Conservation (phyloP, 2,888 invertebrate species). For the Apotomis betuletana region DNA sequence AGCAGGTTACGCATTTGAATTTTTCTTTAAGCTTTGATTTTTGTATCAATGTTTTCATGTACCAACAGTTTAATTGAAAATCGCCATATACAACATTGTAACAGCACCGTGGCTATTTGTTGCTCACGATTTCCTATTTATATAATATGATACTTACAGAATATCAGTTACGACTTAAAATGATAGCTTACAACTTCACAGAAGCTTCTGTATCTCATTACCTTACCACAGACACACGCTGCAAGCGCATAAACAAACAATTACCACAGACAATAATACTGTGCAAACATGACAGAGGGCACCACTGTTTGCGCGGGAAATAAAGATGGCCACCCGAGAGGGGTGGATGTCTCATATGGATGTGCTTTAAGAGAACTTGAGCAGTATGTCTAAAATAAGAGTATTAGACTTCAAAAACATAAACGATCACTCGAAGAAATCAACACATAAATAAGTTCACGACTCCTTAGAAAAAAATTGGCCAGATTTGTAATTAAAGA, state of each 20-base stretch:
- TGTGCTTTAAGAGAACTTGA: constrained; percentile 2
- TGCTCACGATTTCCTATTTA: too few species aligned
- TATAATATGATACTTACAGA: too few species aligned
- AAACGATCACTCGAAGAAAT: not conserved
- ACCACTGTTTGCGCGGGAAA: constrained; percentile 34
- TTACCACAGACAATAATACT: constrained; percentile 40
- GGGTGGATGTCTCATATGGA: constrained; percentile 8
- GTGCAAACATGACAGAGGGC: constrained; percentile 36
- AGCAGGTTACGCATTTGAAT: too few species aligned
- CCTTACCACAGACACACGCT: constrained; percentile 26
- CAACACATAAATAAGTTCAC: too few species aligned
- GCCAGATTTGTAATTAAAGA: too few species aligned
- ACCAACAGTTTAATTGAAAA: too few species aligned
- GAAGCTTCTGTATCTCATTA: constrained; percentile 31
- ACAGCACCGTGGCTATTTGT: too few species aligned
- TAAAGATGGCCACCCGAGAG: constrained; percentile 32
- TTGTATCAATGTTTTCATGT: too few species aligned
- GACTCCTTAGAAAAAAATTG: too few species aligned
- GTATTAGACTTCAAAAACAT: not conserved
- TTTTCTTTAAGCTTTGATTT: too few species aligned
- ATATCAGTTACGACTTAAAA: not conserved
- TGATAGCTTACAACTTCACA: constrained; percentile 12
- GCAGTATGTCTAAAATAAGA: not conserved
- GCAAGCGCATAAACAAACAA: constrained; percentile 37
- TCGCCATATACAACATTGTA: too few species aligned